Evolutionary conservation across 2,113 vertebrate genomes (phyloP).

Genomic region (Rissa tridactyla): DNA sequence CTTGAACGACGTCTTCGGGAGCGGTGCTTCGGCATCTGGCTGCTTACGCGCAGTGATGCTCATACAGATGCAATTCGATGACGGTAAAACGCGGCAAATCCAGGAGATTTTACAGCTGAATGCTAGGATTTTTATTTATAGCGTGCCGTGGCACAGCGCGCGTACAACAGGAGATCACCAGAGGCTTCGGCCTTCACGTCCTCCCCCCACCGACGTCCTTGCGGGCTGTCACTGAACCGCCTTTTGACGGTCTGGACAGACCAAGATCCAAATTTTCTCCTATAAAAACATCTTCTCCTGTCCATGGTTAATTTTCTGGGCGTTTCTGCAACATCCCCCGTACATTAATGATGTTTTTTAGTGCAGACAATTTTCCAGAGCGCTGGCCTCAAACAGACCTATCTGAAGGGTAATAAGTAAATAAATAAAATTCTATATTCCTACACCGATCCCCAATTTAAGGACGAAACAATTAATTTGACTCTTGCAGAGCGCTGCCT

Average conservation of each 20-base stretch:
- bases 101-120: background rate
- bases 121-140: background rate
- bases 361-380: background rate
- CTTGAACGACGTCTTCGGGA: background rate
- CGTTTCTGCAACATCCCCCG: background rate
- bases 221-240: background rate
- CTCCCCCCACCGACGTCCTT: no score
- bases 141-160: no score
- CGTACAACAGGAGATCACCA: fast-evolving
- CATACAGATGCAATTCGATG: fast-evolving
- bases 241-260: background rate
- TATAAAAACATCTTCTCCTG: background rate
- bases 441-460: background rate
- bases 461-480: background rate
- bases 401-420: background rate
- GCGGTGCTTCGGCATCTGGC: background rate
- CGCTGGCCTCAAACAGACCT: background rate
- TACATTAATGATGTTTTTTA: fast-evolving
- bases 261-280: background rate
- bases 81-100: fast-evolving
- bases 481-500: background rate
- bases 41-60: fast-evolving
- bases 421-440: background rate
- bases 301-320: background rate
- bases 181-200: background rate